phyloP scores from a whole-genome alignment of 1,140 invertebrate species.

The Octopus sinensis region DNA sequence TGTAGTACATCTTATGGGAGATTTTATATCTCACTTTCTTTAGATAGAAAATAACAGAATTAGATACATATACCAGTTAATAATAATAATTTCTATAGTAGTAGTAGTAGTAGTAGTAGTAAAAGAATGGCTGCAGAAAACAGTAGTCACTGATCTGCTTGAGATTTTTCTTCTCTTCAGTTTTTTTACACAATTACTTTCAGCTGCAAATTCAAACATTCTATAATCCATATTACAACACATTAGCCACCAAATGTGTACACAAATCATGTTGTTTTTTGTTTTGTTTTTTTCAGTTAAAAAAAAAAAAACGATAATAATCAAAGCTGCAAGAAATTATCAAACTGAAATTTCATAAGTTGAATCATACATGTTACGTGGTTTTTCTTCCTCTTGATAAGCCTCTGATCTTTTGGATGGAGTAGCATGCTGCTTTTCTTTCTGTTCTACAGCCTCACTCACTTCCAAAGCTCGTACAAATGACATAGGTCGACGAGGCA shows the following conservation, averaged over 20 bases:
- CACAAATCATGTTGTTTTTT: not conserved
- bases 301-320: not conserved
- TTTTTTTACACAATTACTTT: not conserved
- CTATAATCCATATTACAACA: not conserved
- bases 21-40: too few species aligned
- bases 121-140: too few species aligned
- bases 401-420: conserved; percentile 24
- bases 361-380: conserved; percentile 88
- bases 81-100: too few species aligned
- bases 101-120: too few species aligned
- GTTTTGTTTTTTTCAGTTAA: not conserved
- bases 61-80: too few species aligned
- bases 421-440: conserved; percentile 27
- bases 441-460: conserved; percentile 66
- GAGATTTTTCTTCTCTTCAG: conserved; percentile 6
- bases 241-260: conserved; percentile 6
- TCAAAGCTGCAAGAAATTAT: conserved; percentile 15
- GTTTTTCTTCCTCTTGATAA: conserved; percentile 67
- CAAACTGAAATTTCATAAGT: conserved; percentile 91
- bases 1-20: too few species aligned
- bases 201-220: not conserved
- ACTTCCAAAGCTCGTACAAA: conserved; percentile 89
- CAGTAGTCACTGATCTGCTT: too few species aligned
- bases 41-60: too few species aligned
- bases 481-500: conserved; percentile 73